These are phyloP conservation scores for Argyrosomus japonicus DNA, from an alignment of 2,113 vertebrate genomes.

Conservation along the genomic window DNA sequence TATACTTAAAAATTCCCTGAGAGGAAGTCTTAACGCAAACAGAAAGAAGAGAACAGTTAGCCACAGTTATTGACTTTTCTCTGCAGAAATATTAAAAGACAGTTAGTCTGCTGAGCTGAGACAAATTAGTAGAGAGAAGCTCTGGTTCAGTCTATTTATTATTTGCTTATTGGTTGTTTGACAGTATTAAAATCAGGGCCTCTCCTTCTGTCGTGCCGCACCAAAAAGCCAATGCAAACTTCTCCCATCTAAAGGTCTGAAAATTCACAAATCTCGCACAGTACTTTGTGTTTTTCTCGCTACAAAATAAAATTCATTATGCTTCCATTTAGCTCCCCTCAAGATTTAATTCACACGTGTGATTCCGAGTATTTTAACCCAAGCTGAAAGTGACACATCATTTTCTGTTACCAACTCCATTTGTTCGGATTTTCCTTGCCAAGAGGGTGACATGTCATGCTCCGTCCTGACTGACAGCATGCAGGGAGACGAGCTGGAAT, in stretches of 20 bases:
- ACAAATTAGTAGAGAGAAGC: slow-evolving; percentile 2
- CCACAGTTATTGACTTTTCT: slow-evolving; percentile 15
- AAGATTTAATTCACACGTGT: background rate
- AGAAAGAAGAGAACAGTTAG: background rate
- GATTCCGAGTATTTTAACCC: background rate
- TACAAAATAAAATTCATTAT: background rate
- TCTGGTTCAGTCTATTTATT: slow-evolving; percentile 3
- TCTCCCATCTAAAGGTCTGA: background rate
- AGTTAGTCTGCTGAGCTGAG: background rate
- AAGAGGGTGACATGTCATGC: slow-evolving; percentile 36
- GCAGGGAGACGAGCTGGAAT: slow-evolving; percentile 58
- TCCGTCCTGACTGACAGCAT: slow-evolving; percentile 35
- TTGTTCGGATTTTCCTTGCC: slow-evolving; percentile 24
- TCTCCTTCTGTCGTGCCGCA: background rate
- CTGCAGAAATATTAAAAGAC: slow-evolving; percentile 21
- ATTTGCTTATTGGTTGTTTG: slow-evolving; percentile 22
- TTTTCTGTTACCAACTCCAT: background rate
- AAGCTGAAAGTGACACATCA: slow-evolving; percentile 22
- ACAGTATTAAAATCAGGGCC: background rate
- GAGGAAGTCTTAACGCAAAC: slow-evolving; percentile 6
- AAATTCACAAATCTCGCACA: background rate
- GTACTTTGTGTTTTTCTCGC: background rate
- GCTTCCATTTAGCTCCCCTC: background rate
- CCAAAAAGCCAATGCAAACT: background rate
- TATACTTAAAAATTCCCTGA: background rate